Evolutionary conservation across 2,888 invertebrate genomes (phyloP), one percentile per base, ranked within the genome.

Genomic region (Callimorpha dominula): DNA sequence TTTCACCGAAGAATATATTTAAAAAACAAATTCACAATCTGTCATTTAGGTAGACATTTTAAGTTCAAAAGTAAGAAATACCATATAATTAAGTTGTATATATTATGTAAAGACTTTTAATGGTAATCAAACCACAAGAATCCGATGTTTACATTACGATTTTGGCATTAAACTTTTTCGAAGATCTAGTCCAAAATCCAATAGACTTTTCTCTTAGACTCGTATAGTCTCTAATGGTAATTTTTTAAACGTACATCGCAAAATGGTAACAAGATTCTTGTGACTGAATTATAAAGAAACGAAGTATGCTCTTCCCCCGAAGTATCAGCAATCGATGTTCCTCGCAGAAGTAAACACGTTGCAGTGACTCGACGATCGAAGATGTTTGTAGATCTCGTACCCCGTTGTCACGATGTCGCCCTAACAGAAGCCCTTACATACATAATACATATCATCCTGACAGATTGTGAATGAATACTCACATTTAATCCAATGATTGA

Each of bases 401-500:
- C 40, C 54, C 14, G 15, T 14, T 5, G 5, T 50, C 20, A 57
- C 11, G 57, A 57, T 57, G 11, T 57, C 20, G 4, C 11, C 20
- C 57, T 57, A 20, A 3, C 54, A 54, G n/a, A 68, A 57, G 46
- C 15, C 68, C 17, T 68, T 68, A 62, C 60, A 68, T 62, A 68
- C 40, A 57, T 6, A 57, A 40, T n/a, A 31, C 40, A 40, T 63
- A 12, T 60, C 12, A 20, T 11, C 52, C 52, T 31, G 68, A 62
- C 62, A 68, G 68, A 68, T 62, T 68, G 62, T 62, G 15, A 68
- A 46, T 67, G 9, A 49, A 31, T 62, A 68, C 42, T n/a, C 43
- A 67, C 68, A 50, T 62, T 68, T 17, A 60, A 57, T 46, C 46
- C 54, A 42, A 43, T 9, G 57, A 31, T 31, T 60, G 15, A 17